A percentile compares a stretch with the other conserved stretches of the same genome.
phyloP scores from a whole-genome alignment of 2,797 vertebrate genomes.

The Brachyrhaphis roseni region DNA sequence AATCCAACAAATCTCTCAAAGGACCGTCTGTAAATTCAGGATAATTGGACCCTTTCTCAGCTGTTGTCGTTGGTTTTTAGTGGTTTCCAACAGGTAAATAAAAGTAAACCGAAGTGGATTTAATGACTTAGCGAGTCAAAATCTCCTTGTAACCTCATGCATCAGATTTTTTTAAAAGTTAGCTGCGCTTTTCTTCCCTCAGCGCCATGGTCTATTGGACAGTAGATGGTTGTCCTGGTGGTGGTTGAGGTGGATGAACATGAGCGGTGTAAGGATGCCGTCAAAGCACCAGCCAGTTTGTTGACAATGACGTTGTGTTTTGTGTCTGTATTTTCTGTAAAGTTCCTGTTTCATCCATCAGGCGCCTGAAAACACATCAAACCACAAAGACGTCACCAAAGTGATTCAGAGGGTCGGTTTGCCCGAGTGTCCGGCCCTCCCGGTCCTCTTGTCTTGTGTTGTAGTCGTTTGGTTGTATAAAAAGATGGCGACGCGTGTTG shows the following conservation, averaged over 20 bases:
- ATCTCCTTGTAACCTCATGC: constrained; percentile 16
- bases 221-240: constrained; percentile 38
- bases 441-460: constrained; percentile 38
- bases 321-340: constrained; percentile 35
- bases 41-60: constrained; percentile 23
- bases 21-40: constrained; percentile 25
- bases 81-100: background rate
- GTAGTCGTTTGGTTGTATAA: constrained; percentile 52
- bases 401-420: constrained; percentile 6
- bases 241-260: constrained; percentile 20
- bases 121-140: background rate
- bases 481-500: constrained; percentile 31
- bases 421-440: constrained; percentile 14
- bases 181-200: background rate
- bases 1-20: constrained; percentile 31
- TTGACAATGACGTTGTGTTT: constrained; percentile 34
- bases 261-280: constrained; percentile 28
- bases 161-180: background rate
- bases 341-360: constrained; percentile 31
- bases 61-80: background rate
- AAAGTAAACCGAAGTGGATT: background rate
- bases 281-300: constrained; percentile 59
- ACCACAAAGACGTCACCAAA: background rate
- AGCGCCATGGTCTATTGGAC: constrained; percentile 6
- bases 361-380: constrained; percentile 18